Conservation (phyloP, 2,113 vertebrate genomes). For the Tragelaphus buxtoni region DNA sequence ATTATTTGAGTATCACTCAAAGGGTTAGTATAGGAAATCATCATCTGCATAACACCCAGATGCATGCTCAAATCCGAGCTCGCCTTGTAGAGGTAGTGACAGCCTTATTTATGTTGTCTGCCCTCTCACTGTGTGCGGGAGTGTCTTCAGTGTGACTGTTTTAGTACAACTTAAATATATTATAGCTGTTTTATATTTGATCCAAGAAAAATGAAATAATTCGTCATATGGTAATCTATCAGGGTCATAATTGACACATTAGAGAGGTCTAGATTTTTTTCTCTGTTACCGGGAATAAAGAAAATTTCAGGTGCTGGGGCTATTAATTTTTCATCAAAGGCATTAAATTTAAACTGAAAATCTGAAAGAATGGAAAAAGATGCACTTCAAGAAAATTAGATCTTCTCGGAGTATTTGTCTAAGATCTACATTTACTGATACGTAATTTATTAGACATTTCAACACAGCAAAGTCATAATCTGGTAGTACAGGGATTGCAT, state of each 20-base stretch:
- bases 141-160: not conserved
- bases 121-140: not conserved
- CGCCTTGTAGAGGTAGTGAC: conserved; percentile 14
- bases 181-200: conserved; percentile 19
- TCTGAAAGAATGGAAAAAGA: conserved; percentile 66
- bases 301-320: conserved; percentile 25
- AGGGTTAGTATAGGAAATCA: conserved; percentile 69
- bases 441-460: conserved; percentile 55
- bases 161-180: conserved; percentile 47
- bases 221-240: conserved; percentile 45
- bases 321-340: conserved; percentile 63
- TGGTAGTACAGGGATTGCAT: conserved; percentile 12
- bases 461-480: conserved; percentile 35
- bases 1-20: conserved; percentile 61
- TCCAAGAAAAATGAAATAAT: conserved; percentile 61
- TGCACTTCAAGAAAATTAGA: conserved; percentile 39
- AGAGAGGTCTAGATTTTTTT: not conserved
- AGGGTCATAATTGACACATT: conserved; percentile 49
- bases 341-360: conserved; percentile 58
- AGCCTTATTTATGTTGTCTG: conserved; percentile 41
- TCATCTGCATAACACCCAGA: conserved; percentile 58
- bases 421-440: conserved; percentile 53
- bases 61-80: conserved; percentile 30
- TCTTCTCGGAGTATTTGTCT: conserved; percentile 52
- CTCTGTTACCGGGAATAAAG: not conserved